Evolutionary conservation across 2,888 invertebrate species (phyloP).

Genomic region (Hypercompe scribonia): DNA sequence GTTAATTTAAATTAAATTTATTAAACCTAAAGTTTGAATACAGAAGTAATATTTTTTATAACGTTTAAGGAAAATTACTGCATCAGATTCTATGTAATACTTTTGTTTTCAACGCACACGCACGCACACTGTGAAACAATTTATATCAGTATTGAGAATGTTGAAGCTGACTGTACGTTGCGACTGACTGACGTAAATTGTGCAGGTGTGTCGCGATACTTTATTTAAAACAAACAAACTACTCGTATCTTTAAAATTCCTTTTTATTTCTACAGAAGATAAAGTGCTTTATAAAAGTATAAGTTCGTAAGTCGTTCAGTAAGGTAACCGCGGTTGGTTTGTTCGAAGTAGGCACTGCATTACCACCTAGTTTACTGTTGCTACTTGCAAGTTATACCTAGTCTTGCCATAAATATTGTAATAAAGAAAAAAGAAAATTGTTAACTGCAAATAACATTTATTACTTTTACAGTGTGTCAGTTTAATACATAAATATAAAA

Average conservation of each 20-base stretch:
- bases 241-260: no score
- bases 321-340: constrained; percentile 5
- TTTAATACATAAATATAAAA: no score
- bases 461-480: no score
- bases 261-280: constrained; percentile 16
- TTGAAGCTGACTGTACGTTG: constrained; percentile 26
- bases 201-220: neutral
- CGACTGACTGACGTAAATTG: neutral
- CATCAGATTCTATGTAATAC: neutral
- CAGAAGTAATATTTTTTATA: neutral
- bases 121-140: constrained; percentile 44
- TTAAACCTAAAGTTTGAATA: neutral
- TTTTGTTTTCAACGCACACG: constrained; percentile 34
- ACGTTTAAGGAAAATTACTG: neutral
- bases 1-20: neutral
- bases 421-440: no score
- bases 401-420: no score
- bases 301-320: neutral
- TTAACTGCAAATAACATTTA: no score
- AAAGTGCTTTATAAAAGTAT: constrained; percentile 18
- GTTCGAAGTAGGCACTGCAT: constrained; percentile 14
- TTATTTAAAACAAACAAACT: no score
- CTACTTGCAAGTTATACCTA: neutral
- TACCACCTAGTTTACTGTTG: constrained; percentile 14
- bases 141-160: constrained; percentile 38